phyloP scores from a whole-genome alignment of 2,888 invertebrate species.

The Conomelus anceps region DNA sequence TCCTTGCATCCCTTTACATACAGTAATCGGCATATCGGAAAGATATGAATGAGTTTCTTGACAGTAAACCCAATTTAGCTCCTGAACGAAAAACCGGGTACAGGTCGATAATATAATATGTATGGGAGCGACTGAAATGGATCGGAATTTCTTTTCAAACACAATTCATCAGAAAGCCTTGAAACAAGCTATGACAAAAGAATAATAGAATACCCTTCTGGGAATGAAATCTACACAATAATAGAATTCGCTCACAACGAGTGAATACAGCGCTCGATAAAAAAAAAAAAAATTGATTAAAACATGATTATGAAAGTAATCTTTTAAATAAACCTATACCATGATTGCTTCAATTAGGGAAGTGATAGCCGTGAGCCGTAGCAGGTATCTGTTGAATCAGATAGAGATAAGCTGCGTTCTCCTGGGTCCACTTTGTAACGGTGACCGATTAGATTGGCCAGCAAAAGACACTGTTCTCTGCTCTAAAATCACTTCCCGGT shows the following conservation, averaged over 20 bases:
- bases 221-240: neutral
- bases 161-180: neutral
- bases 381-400: too few species aligned
- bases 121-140: neutral
- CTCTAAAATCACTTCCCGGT: too few species aligned
- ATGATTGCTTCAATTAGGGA: too few species aligned
- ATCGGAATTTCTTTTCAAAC: neutral
- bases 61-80: neutral
- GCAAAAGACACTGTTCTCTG: too few species aligned
- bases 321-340: too few species aligned
- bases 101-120: too few species aligned
- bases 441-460: too few species aligned
- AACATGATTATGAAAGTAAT: neutral
- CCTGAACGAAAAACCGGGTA: neutral
- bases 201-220: neutral
- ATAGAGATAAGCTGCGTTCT: too few species aligned
- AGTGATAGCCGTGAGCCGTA: too few species aligned
- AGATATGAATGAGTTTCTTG: neutral
- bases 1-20: too few species aligned
- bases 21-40: neutral
- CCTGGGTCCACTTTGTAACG: too few species aligned
- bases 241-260: neutral
- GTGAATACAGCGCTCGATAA: neutral
- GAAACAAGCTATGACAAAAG: neutral
- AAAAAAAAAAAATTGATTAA: neutral